phyloP scores from a whole-genome alignment of 2,888 invertebrate species.

The Falcaria lacertinaria region DNA sequence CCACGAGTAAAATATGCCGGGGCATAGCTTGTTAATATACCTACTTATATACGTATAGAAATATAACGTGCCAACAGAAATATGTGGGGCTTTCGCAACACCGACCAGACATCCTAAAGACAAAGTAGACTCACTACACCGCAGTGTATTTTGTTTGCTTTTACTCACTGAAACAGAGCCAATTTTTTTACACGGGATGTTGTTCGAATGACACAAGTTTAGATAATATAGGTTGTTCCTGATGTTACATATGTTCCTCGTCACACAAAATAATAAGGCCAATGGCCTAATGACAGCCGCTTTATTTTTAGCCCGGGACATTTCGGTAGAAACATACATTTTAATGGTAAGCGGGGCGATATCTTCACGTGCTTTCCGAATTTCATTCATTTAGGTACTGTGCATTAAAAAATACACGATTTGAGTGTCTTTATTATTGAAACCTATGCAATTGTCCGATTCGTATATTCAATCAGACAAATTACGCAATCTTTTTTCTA shows the following conservation, averaged over 20 bases:
- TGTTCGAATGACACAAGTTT: conserved; percentile 60
- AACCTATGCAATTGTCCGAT: too few species aligned
- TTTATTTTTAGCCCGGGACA: conserved; percentile 44
- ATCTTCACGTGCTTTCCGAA: background rate
- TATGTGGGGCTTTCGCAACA: conserved; percentile 39
- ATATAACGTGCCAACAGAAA: conserved; percentile 18
- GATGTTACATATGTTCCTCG: conserved; percentile 73
- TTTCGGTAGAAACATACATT: conserved; percentile 1
- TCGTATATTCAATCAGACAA: too few species aligned
- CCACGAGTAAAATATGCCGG: background rate
- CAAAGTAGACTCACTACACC: conserved; percentile 53
- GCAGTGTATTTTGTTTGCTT: conserved; percentile 31
- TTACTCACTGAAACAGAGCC: conserved; percentile 57
- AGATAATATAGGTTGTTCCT: conserved; percentile 73
- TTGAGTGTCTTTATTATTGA: too few species aligned
- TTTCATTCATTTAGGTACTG: background rate
- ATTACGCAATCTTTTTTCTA: too few species aligned
- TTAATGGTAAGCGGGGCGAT: conserved; percentile 5
- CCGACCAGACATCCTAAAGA: conserved; percentile 41
- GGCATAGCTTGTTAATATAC: conserved; percentile 2
- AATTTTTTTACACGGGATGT: conserved; percentile 57
- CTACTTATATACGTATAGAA: conserved; percentile 24
- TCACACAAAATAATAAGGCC: conserved; percentile 77
- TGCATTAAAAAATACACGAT: too few species aligned
- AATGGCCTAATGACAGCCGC: conserved; percentile 74